A percentile compares a stretch with the other conserved stretches of the same genome.
These are phyloP conservation scores for Hyppa rectilinea DNA, from an alignment of 2,888 invertebrate genomes.

Conservation along the genomic window DNA sequence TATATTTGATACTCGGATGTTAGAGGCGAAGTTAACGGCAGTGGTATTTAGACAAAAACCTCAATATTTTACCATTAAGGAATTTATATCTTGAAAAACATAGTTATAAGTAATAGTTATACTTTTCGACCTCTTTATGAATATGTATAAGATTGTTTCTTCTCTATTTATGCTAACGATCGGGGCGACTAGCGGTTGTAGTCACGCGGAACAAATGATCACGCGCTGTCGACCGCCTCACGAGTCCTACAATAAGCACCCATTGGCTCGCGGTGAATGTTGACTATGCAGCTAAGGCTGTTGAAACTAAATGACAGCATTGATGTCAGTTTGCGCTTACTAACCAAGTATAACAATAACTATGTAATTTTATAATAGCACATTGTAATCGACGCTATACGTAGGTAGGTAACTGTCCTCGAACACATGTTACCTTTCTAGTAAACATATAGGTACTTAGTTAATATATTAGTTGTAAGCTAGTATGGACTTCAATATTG, in stretches of 20 bases:
- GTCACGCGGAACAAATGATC: slow-evolving; percentile 56
- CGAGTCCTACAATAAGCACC: slow-evolving; percentile 1
- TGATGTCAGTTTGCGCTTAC: slow-evolving; percentile 20
- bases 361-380: slow-evolving; percentile 22
- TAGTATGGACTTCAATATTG: slow-evolving; percentile 35
- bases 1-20: slow-evolving; percentile 61
- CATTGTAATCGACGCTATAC: slow-evolving; percentile 25
- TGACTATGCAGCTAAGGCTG: slow-evolving; percentile 7
- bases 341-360: slow-evolving; percentile 36
- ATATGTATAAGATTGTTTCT: slow-evolving; percentile 21
- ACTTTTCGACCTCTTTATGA: slow-evolving; percentile 20
- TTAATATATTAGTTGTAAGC: slow-evolving; percentile 28
- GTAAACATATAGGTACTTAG: slow-evolving; percentile 16
- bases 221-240: slow-evolving; percentile 40
- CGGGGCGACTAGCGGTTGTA: slow-evolving; percentile 32
- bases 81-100: slow-evolving; percentile 18
- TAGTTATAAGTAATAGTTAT: not conserved
- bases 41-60: slow-evolving; percentile 15
- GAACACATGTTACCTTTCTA: slow-evolving; percentile 51
- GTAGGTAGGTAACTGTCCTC: slow-evolving; percentile 37
- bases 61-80: slow-evolving; percentile 22
- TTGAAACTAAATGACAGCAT: slow-evolving; percentile 17
- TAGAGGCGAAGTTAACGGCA: slow-evolving; percentile 21
- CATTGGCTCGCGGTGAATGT: slow-evolving; percentile 16
- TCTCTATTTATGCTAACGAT: slow-evolving; percentile 21